Conservation (phyloP, 2,888 invertebrate genomes). For the Sclerodermus sp. region DNA sequence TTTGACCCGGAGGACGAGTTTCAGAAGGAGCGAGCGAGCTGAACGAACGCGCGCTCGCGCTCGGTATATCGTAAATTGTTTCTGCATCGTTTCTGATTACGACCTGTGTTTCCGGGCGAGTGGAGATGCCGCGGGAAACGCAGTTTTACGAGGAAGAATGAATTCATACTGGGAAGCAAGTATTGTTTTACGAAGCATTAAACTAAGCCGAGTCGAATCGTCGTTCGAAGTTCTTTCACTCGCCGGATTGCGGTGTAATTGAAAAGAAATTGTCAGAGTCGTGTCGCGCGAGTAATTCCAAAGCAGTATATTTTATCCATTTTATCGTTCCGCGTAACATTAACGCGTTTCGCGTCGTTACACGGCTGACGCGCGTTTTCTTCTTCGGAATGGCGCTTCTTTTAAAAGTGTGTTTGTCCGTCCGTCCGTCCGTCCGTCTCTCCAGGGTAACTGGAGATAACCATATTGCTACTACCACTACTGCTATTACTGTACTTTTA, state of each 20-base stretch:
- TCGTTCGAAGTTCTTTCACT: conserved; percentile 5
- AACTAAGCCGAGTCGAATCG: conserved; percentile 13
- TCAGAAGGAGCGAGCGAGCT: too few species aligned
- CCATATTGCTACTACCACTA: too few species aligned
- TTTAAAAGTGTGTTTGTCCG: too few species aligned
- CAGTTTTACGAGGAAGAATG: conserved; percentile 11
- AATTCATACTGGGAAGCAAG: conserved; percentile 12
- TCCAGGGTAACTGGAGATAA: too few species aligned
- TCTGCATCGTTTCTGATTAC: conserved; percentile 16
- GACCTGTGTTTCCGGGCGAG: conserved; percentile 4
- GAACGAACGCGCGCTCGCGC: too few species aligned
- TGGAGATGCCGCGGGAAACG: conserved; percentile 3
- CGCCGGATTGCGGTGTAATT: conserved; percentile 12
- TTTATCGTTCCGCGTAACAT: conserved; percentile 7
- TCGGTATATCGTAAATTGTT: conserved; percentile 1
- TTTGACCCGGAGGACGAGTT: too few species aligned
- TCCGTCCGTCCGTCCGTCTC: too few species aligned
- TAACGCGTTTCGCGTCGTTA: too few species aligned
- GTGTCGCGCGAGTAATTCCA: conserved; percentile 11
- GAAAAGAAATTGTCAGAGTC: conserved; percentile 8
- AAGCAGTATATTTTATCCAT: conserved; percentile 14
- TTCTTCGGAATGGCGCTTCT: too few species aligned
- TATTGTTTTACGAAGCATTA: conserved; percentile 10
- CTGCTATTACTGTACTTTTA: too few species aligned
- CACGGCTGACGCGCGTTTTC: too few species aligned